These are phyloP conservation scores for Chrysina gloriosa DNA, from an alignment of 2,888 invertebrate species.

Conservation along the genomic window DNA sequence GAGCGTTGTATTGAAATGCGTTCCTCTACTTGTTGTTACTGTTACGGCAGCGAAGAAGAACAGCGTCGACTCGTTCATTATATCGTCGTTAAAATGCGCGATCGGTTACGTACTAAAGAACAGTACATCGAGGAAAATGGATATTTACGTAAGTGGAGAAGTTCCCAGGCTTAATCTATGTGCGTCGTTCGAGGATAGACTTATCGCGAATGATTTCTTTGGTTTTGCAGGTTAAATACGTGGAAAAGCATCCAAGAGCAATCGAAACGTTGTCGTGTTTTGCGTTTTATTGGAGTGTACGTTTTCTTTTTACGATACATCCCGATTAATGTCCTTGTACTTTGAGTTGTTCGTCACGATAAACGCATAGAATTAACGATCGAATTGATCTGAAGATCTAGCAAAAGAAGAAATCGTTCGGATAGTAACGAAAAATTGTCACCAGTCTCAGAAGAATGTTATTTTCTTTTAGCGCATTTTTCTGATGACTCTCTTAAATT, in stretches of 20 bases:
- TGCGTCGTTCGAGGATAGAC: neutral
- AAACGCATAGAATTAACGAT: too few species aligned
- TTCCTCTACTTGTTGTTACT: neutral
- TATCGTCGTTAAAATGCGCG: constrained; percentile 15
- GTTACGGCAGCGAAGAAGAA: neutral
- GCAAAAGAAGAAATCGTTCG: too few species aligned
- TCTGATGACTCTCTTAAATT: too few species aligned
- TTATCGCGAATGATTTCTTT: neutral
- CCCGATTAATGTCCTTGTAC: too few species aligned
- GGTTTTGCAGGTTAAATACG: neutral
- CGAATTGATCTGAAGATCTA: too few species aligned
- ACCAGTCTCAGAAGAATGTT: too few species aligned
- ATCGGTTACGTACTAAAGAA: constrained; percentile 7
- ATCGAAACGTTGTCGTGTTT: neutral
- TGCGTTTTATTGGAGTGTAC: too few species aligned
- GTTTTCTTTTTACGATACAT: too few species aligned
- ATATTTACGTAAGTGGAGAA: constrained; percentile 19
- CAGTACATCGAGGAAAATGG: constrained; percentile 14
- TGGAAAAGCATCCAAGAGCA: neutral
- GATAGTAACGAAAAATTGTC: too few species aligned
- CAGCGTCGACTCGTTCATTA: neutral
- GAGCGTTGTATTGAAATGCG: constrained; percentile 7
- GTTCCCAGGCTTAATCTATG: constrained; percentile 25
- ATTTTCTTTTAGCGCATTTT: too few species aligned
- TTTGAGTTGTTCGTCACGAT: too few species aligned